A percentile compares a stretch with the other conserved stretches of the same genome.
Conservation (phyloP, 1,140 invertebrate species). For the Drosophila hydei region DNA sequence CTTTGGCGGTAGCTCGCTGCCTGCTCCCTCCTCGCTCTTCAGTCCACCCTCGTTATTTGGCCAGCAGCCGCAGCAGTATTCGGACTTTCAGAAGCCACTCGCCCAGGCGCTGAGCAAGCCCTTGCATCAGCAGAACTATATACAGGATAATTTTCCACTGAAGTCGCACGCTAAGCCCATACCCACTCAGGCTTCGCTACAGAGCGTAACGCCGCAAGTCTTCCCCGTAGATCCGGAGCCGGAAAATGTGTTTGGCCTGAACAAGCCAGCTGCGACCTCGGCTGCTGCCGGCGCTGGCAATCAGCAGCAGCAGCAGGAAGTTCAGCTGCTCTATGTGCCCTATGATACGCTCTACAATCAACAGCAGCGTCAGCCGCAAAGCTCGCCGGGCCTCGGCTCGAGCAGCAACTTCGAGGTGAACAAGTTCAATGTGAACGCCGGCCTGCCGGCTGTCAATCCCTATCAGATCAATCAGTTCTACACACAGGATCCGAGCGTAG, state of each 20-base stretch:
- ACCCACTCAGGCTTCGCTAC: constrained; percentile 66
- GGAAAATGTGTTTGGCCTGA: constrained; percentile 53
- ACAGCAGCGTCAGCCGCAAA: constrained; percentile 66
- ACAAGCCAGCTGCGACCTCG: constrained; percentile 44
- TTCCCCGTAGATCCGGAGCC: constrained; percentile 68
- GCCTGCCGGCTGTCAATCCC: constrained; percentile 68
- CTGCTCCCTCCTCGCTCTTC: constrained; percentile 69
- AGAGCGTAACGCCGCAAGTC: constrained; percentile 76
- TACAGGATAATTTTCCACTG: constrained; percentile 58
- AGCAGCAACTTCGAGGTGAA: constrained; percentile 69
- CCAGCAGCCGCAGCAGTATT: constrained; percentile 57
- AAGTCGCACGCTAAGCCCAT: constrained; percentile 59
- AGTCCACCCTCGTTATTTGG: constrained; percentile 67
- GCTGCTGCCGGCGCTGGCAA: constrained; percentile 7
- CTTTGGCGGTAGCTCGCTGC: constrained; percentile 49
- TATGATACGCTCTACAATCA: constrained; percentile 89
- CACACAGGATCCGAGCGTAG: constrained; percentile 71
- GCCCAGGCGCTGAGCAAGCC: constrained; percentile 69
- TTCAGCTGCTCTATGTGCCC: constrained; percentile 92
- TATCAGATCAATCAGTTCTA: constrained; percentile 82
- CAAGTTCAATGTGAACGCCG: constrained; percentile 82
- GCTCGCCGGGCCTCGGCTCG: constrained; percentile 10
- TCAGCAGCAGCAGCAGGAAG: constrained; percentile 86
- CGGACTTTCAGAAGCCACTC: constrained; percentile 68
- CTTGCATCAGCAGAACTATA: constrained; percentile 71